Base-by-base conservation (phyloP, 2,797 vertebrate genomes). In the Champsocephalus gunnari region DNA sequence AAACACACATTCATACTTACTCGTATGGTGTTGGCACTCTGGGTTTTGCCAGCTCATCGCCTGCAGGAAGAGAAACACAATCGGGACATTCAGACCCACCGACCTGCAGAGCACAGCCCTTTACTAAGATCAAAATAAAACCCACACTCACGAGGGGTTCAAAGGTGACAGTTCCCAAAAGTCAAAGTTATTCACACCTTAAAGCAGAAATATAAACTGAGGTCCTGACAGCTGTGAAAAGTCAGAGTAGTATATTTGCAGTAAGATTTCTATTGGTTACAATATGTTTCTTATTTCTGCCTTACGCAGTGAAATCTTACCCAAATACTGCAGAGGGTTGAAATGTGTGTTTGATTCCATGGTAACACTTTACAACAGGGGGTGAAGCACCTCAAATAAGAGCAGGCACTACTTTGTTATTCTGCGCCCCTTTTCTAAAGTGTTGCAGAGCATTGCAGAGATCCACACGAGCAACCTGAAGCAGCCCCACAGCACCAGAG, bases 41-140 rank as follows among this genome's bases (percentile, higher is more conserved):
- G 82, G 93, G 71, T 85, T 96, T 98, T 81, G 93, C 93, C 87
- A 99, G 93, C 85, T 99, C 98, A 86, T 99, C 98, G 92, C 94
- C 98, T 99, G 92, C 86, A 92, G 77, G 66, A 50, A 76, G 48
- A 85, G 64, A 68, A 82, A 86, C 80, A 83, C 74, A 86, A 75
- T 71, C 58, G 32, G 10, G 58, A 71, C 61, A 50, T 63, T 9
- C 56, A 56, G 53, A 60, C 12, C 9, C 10, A 6, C 44, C 66
- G 43, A 38, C 59, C 21, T 10, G 45, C 59, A 4, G 70, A 71
- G 54, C 75, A 88, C 77, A 71, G 74, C n/a, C 64, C 57, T 72
- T 9, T 73, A 71, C 49, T 38, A 65, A 45, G 13, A 51, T 63
- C 78, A 34, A 66, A 59, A 55, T 17, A 38, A 57, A 70, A 68